Conservation (phyloP, 2,888 invertebrate species). For the Campoplex capitator region DNA sequence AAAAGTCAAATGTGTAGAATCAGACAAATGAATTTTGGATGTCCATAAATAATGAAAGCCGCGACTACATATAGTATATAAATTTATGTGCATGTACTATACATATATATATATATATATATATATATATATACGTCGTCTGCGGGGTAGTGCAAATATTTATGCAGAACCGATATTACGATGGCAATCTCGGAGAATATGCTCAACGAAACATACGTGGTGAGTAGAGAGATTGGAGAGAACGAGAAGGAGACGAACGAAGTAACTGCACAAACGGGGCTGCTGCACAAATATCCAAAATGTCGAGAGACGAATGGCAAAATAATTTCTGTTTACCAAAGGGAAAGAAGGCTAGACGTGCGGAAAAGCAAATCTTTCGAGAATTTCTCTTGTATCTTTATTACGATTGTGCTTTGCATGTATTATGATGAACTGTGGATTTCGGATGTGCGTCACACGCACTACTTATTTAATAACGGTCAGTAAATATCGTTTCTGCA, state of each 20-base stretch:
- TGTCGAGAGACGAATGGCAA: constrained; percentile 33
- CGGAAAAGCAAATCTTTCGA: constrained; percentile 7
- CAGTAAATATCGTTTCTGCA: neutral
- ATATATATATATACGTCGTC: constrained; percentile 51
- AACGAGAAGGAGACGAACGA: constrained; percentile 9
- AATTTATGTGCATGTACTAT: constrained; percentile 15
- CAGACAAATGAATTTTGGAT: constrained; percentile 64
- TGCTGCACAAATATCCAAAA: constrained; percentile 52
- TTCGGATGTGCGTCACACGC: constrained; percentile 11
- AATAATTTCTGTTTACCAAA: constrained; percentile 49
- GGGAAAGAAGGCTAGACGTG: constrained; percentile 1
- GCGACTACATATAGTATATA: neutral
- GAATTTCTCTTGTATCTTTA: constrained; percentile 2
- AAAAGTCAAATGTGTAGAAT: neutral
- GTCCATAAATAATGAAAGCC: constrained; percentile 66
- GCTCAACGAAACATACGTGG: constrained; percentile 25
- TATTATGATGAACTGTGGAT: neutral
- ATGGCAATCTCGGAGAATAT: constrained; percentile 61
- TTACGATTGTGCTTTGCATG: constrained; percentile 24
- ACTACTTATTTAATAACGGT: neutral
- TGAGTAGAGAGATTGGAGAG: constrained; percentile 24
- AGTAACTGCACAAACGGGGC: constrained; percentile 42
- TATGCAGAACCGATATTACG: constrained; percentile 70
- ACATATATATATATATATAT: constrained; percentile 9
- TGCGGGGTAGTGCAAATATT: constrained; percentile 69